Evolutionary conservation across 2,797 vertebrate species (phyloP).

Genomic region (Gallinago nigripennis): DNA sequence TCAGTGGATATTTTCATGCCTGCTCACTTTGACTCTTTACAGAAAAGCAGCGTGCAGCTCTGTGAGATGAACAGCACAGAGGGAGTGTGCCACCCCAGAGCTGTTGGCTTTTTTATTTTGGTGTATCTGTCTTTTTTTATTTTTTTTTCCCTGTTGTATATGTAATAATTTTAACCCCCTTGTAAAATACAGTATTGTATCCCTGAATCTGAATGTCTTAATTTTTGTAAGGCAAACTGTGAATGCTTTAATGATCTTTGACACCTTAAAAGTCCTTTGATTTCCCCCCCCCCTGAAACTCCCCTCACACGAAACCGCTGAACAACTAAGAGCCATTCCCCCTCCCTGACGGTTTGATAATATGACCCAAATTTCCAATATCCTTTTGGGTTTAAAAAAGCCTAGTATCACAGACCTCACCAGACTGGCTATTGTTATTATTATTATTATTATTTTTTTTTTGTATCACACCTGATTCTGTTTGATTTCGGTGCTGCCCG

Average conservation of each 20-base stretch:
- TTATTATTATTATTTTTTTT: background rate
- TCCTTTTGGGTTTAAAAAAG: background rate
- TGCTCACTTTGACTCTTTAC: slow-evolving; percentile 43
- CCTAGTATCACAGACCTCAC: background rate
- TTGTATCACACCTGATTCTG: background rate
- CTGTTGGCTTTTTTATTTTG: slow-evolving; percentile 15
- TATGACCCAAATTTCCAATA: background rate
- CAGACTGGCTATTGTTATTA: background rate
- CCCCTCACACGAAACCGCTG: background rate
- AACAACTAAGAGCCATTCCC: slow-evolving; percentile 35
- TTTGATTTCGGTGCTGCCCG: background rate
- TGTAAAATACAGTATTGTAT: slow-evolving; percentile 57
- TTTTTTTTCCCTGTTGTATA: background rate
- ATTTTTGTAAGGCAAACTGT: slow-evolving; percentile 67
- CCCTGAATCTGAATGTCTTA: slow-evolving; percentile 58
- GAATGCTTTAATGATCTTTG: slow-evolving; percentile 66
- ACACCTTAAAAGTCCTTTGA: background rate
- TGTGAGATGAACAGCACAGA: background rate
- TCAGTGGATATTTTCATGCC: slow-evolving; percentile 46
- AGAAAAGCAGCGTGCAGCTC: background rate
- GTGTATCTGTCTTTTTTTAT: background rate
- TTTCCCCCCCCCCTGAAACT: background rate
- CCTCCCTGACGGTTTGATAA: background rate
- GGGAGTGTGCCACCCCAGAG: slow-evolving; percentile 32
- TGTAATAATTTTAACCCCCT: slow-evolving; percentile 21